Evolutionary conservation across 2,797 vertebrate species (phyloP), one percentile per base, ranked within the genome.

Genomic region (Chelon labrosus): DNA sequence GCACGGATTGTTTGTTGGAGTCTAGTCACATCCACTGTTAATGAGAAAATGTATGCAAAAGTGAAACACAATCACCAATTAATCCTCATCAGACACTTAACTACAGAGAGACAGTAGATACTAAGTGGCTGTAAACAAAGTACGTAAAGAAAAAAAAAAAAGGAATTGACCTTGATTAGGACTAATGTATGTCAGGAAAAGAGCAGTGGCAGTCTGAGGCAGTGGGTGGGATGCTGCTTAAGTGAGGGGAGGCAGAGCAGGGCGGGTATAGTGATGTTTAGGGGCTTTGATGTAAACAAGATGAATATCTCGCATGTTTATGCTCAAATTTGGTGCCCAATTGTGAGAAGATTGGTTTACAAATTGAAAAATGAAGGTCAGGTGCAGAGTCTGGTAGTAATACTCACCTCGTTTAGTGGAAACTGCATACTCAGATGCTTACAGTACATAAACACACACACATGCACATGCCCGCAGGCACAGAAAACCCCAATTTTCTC

Each of bases 341-440:
- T 94, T 93, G 88, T 91, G 65, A 84, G 83, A 89, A 85, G 89
- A 95, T 93, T 94, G 89, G 92, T 82, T 94, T 94, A 93, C 93
- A 94, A 95, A 95, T 94, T 95, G 93, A 94, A 92, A 93, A 95
- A 94, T 94, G 60, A 94, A 93, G 78, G 90, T 94, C 93, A 95
- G 93, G 92, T 93, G 94, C 73, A 59, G 88, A 61, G 75, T 85
- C 89, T 89, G 91, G 86, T 83, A 88, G 79, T 61, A 73, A 90
- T 82, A 83, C 82, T 76, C 75, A 69, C 85, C 73, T 85, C 68
- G 54, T 10, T 57, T 31, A 52, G 31, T 72, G 75, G 53, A 83
- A 83, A 88, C 62, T 58, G 70, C 65, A 76, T 31, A 78, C 77
- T 64, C 65, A 73, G 27, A 75, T 61, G 19, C 73, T 58, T 79